Conservation (phyloP, 1,140 invertebrate species). For the Zaprionus davidi region DNA sequence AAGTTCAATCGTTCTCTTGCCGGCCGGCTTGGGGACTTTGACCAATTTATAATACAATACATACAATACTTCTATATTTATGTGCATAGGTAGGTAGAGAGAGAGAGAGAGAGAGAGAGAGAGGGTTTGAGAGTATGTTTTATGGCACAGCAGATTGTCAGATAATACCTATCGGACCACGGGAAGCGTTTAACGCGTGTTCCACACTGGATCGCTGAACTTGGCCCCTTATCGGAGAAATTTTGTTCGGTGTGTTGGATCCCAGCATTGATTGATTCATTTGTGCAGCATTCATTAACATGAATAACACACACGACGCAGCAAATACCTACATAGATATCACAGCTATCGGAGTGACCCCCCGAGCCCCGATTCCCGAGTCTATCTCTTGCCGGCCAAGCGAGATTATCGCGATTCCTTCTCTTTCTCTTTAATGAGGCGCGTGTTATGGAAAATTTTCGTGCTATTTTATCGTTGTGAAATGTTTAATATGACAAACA, state of each 20-base stretch:
- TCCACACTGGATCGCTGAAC: constrained; percentile 51
- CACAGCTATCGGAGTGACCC: constrained; percentile 1
- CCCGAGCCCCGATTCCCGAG: not conserved
- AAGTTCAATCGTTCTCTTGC: constrained; percentile 59
- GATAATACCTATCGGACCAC: constrained; percentile 39
- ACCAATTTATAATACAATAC: constrained; percentile 40
- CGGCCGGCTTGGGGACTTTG: constrained; percentile 67
- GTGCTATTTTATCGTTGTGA: constrained; percentile 25
- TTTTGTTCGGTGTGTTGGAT: constrained; percentile 4
- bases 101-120: not conserved
- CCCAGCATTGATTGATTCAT: constrained; percentile 63
- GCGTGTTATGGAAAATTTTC: constrained; percentile 55
- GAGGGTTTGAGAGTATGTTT: not conserved
- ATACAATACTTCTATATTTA: constrained; percentile 24
- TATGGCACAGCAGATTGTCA: constrained; percentile 48
- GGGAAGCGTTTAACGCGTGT: constrained; percentile 45
- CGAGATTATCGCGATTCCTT: constrained; percentile 2
- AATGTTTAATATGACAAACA: constrained; percentile 28
- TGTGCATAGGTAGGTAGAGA: not conserved
- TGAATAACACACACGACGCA: constrained; percentile 5
- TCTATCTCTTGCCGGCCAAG: not conserved
- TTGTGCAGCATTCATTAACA: constrained; percentile 53
- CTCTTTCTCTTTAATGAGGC: constrained; percentile 23
- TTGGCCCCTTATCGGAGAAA: constrained; percentile 48
- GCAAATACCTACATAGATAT: constrained; percentile 11